Evolutionary conservation across 2,888 invertebrate genomes (phyloP).

Genomic region (Chalcis sispes): DNA sequence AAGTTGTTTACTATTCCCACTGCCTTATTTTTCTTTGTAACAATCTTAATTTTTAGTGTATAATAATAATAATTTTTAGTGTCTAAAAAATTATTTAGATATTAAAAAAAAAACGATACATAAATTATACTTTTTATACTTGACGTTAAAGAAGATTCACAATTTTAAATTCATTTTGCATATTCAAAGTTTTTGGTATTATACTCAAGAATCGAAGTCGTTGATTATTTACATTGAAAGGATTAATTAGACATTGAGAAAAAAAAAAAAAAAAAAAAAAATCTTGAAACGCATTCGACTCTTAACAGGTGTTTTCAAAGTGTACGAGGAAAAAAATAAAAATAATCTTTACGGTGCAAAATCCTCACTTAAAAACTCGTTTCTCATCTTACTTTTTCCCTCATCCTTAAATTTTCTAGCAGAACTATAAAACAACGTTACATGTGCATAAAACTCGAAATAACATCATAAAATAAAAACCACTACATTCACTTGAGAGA

Average conservation of each 20-base stretch:
- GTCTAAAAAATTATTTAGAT: too few relatives aligned
- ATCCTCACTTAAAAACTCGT: slow-evolving; percentile 26
- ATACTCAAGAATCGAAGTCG: too few relatives aligned
- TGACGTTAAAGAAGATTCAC: too few relatives aligned
- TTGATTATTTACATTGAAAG: too few relatives aligned
- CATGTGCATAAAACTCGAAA: slow-evolving; percentile 8
- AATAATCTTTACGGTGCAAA: slow-evolving; percentile 20
- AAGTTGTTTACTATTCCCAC: too few relatives aligned
- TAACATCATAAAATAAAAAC: slow-evolving; percentile 36
- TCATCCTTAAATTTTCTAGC: slow-evolving; percentile 30
- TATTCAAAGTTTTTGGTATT: not conserved
- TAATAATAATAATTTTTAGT: too few relatives aligned
- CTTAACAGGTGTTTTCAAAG: not conserved
- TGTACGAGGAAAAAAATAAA: not conserved
- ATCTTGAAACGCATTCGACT: not conserved
- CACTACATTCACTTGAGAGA: slow-evolving; percentile 4
- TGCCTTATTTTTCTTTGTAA: not conserved
- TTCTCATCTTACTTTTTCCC: not conserved
- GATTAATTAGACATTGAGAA: not conserved
- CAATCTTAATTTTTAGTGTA: not conserved
- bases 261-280: not conserved
- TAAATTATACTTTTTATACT: too few relatives aligned
- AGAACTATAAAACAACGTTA: slow-evolving; percentile 13
- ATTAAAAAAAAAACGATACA: too few relatives aligned
- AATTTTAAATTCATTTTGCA: too few relatives aligned